A percentile compares a stretch with the other conserved stretches of the same genome.
Evolutionary conservation across 2,888 invertebrate species (phyloP).

Genomic region (Melieria crassipennis): DNA sequence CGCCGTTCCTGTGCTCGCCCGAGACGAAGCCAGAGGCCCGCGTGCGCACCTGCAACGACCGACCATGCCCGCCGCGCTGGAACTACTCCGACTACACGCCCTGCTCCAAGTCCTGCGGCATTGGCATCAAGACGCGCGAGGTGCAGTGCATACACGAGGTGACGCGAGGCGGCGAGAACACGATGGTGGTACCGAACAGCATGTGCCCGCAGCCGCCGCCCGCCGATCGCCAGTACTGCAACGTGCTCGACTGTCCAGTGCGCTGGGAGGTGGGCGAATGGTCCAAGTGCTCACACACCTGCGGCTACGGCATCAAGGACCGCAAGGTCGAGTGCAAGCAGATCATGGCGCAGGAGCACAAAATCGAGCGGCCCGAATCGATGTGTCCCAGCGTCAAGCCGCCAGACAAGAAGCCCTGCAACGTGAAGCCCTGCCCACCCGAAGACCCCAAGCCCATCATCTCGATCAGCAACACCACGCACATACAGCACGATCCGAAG

Average conservation of each 20-base stretch:
- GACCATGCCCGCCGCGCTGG: slow-evolving; percentile 95
- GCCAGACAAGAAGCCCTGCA: slow-evolving; percentile 83
- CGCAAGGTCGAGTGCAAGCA: slow-evolving; percentile 88
- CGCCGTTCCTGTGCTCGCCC: slow-evolving; percentile 86
- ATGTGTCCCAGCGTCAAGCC: slow-evolving; percentile 82
- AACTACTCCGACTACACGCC: slow-evolving; percentile 88
- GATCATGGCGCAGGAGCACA: slow-evolving; percentile 91
- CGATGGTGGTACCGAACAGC: slow-evolving; percentile 90
- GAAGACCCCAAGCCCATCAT: slow-evolving; percentile 79
- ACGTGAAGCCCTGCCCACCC: slow-evolving; percentile 80
- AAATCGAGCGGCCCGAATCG: slow-evolving; percentile 79
- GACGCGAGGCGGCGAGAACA: slow-evolving; percentile 86
- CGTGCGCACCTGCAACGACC: slow-evolving; percentile 91
- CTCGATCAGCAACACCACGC: slow-evolving; percentile 81
- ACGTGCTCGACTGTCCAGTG: slow-evolving; percentile 91
- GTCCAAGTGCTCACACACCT: slow-evolving; percentile 92
- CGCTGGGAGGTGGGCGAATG: slow-evolving; percentile 89
- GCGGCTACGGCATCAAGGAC: slow-evolving; percentile 89
- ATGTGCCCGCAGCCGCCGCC: slow-evolving; percentile 92
- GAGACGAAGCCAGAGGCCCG: slow-evolving; percentile 89
- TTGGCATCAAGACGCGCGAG: slow-evolving; percentile 90
- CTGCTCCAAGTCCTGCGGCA: slow-evolving; percentile 93
- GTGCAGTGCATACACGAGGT: slow-evolving; percentile 73
- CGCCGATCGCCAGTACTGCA: slow-evolving; percentile 89
- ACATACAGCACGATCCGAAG: slow-evolving; percentile 84